These are phyloP conservation scores for Halictus quadricinctus DNA, from an alignment of 2,888 invertebrate species.

Conservation along the genomic window DNA sequence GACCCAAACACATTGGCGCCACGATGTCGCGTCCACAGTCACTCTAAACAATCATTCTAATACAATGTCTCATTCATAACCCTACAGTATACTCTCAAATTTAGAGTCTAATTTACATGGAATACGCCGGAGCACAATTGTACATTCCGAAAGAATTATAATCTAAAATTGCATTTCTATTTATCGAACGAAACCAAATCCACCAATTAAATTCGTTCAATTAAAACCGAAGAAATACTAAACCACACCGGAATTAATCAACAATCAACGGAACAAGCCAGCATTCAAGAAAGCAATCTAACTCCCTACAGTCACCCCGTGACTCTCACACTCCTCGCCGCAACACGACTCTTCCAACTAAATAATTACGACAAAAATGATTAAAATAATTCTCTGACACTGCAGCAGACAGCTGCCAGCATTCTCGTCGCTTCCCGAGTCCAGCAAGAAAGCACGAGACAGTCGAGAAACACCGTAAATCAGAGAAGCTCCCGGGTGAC, in stretches of 20 bases:
- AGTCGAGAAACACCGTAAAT: neutral
- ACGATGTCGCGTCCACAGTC: no score
- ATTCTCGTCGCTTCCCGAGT: neutral
- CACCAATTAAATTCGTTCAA: neutral
- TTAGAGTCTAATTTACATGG: no score
- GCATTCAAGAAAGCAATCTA: neutral
- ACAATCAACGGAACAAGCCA: neutral
- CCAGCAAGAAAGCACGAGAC: neutral
- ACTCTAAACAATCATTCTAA: no score
- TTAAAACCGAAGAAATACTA: neutral
- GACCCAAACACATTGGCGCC: no score
- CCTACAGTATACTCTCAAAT: no score
- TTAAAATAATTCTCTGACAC: neutral
- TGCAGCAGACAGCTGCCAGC: neutral
- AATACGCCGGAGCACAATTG: no score
- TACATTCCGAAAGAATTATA: no score
- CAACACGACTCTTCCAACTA: neutral
- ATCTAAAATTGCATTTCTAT: no score
- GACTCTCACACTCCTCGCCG: neutral
- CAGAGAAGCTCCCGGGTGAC: neutral
- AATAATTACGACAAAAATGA: constrained; percentile 1
- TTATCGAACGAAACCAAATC: neutral
- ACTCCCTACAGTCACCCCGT: neutral
- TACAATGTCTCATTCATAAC: no score
- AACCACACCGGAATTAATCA: neutral